phyloP scores from a whole-genome alignment of 2,113 vertebrate genomes.

The Labeo rohita region DNA sequence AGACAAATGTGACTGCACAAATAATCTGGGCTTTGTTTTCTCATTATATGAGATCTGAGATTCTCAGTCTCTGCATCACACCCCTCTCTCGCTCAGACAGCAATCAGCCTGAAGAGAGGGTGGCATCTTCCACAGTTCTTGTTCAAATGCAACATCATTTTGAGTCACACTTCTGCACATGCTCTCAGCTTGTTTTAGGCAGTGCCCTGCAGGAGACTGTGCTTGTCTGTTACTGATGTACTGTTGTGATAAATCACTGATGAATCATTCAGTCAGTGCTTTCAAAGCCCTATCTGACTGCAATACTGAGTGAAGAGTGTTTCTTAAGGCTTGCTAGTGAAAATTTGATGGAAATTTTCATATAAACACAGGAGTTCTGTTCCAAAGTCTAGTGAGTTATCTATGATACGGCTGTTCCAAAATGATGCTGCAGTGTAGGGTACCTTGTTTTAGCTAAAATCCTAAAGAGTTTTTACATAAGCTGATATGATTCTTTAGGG shows the following conservation, averaged over 20 bases:
- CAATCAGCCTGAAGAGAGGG: conserved; percentile 20
- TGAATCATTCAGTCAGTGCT: conserved; percentile 30
- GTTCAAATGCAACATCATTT: conserved; percentile 16
- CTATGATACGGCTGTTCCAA: background rate
- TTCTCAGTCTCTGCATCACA: background rate
- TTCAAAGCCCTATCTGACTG: background rate
- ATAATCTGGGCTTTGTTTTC: conserved; percentile 21
- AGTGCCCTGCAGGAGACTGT: conserved; percentile 5
- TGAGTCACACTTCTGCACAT: conserved; percentile 30
- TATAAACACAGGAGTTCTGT: background rate
- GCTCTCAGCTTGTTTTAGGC: conserved; percentile 1
- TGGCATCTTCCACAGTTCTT: conserved; percentile 19
- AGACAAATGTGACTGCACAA: conserved; percentile 6
- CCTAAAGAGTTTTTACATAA: too few relatives aligned
- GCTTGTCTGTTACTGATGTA: conserved; percentile 23
- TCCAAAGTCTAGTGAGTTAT: background rate
- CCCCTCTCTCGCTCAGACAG: background rate
- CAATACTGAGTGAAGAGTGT: background rate
- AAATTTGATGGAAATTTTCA: background rate
- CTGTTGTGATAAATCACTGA: conserved; percentile 17
- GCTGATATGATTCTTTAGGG: too few relatives aligned
- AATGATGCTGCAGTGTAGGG: background rate
- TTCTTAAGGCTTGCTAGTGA: background rate
- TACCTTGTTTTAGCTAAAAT: background rate
- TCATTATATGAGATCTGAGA: conserved; percentile 3